These are phyloP conservation scores for Pachypsylla venusta DNA, from an alignment of 1,140 invertebrate genomes.

Conservation along the genomic window DNA sequence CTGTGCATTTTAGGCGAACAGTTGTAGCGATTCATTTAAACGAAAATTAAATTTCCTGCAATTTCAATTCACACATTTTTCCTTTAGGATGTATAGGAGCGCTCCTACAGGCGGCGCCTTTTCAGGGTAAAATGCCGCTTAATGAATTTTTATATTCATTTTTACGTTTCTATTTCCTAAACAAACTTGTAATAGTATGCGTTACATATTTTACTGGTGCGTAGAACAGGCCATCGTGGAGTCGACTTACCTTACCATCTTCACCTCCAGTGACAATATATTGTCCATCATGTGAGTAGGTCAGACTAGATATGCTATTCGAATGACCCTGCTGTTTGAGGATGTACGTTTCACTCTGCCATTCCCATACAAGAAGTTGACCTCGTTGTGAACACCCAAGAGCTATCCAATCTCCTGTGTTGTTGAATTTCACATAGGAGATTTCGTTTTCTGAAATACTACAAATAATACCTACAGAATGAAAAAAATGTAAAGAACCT, in stretches of 20 bases:
- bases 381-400: slow-evolving; percentile 68
- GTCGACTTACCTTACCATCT: slow-evolving; percentile 62
- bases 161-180: too few species aligned
- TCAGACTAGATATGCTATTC: slow-evolving; percentile 70
- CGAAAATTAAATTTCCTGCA: too few species aligned
- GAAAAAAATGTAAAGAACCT: slow-evolving; percentile 3
- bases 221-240: too few species aligned
- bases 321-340: slow-evolving; percentile 95
- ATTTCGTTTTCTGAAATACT: slow-evolving; percentile 69
- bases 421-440: slow-evolving; percentile 64
- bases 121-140: too few species aligned
- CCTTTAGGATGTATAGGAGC: too few species aligned
- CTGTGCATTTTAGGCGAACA: too few species aligned
- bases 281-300: slow-evolving; percentile 82
- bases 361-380: slow-evolving; percentile 94
- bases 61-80: too few species aligned
- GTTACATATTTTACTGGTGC: too few species aligned
- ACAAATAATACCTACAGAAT: slow-evolving; percentile 21
- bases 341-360: slow-evolving; percentile 97
- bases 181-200: too few species aligned
- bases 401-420: slow-evolving; percentile 87
- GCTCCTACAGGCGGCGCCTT: too few species aligned
- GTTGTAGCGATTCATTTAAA: too few species aligned
- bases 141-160: too few species aligned
- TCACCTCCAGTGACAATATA: slow-evolving; percentile 83